These are phyloP conservation scores for Blastobasis adustella DNA, from an alignment of 2,888 invertebrate species.

Conservation along the genomic window DNA sequence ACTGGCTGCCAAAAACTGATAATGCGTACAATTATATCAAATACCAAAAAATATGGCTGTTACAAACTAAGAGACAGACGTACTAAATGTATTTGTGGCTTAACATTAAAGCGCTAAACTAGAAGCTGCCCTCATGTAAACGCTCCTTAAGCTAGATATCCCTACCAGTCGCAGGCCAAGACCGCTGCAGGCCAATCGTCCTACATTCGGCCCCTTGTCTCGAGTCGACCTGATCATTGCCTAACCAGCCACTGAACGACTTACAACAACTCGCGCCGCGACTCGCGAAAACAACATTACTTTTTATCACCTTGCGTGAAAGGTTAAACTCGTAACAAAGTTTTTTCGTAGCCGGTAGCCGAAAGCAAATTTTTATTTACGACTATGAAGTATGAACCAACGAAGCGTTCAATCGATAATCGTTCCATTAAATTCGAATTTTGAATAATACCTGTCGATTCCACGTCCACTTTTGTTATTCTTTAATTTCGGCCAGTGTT, in stretches of 20 bases:
- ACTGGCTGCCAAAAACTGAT: no score
- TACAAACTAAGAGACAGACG: no score
- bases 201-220: constrained; percentile 65
- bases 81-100: no score
- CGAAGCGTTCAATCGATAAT: constrained; percentile 47
- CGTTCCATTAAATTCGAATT: constrained; percentile 66
- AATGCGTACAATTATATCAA: no score
- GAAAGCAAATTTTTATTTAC: constrained; percentile 16
- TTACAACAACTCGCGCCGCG: constrained; percentile 24
- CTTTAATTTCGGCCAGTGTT: constrained; percentile 21
- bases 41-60: no score
- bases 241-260: constrained; percentile 60
- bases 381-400: constrained; percentile 41
- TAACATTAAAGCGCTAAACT: no score
- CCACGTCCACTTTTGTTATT: constrained; percentile 19
- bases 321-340: constrained; percentile 31
- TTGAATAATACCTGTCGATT: constrained; percentile 55
- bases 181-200: constrained; percentile 40
- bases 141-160: constrained; percentile 18
- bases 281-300: constrained; percentile 14
- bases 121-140: background rate
- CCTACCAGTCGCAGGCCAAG: constrained; percentile 38
- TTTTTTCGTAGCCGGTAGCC: constrained; percentile 1
- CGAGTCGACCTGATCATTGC: constrained; percentile 51
- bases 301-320: constrained; percentile 29